These are phyloP conservation scores for Amphipyra berbera DNA, from an alignment of 2,888 invertebrate species.

Conservation along the genomic window DNA sequence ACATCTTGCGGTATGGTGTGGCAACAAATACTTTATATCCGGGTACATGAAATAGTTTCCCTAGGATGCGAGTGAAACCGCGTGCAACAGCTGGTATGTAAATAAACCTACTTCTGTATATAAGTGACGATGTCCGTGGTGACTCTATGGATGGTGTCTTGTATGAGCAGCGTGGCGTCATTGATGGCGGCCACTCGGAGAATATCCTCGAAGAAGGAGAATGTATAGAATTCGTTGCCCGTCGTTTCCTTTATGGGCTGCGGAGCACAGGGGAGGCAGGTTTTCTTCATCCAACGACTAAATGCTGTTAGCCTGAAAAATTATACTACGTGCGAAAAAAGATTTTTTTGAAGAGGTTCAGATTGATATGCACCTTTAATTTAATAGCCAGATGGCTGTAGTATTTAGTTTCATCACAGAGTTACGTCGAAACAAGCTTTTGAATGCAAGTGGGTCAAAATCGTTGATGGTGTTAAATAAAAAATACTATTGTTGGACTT, in stretches of 20 bases:
- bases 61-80: too few relatives aligned
- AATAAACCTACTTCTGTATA: conserved; percentile 86
- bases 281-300: conserved; percentile 96
- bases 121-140: conserved; percentile 92
- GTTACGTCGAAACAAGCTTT: too few relatives aligned
- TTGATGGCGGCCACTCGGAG: conserved; percentile 92
- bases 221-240: conserved; percentile 89
- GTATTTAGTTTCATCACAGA: too few relatives aligned
- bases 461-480: too few relatives aligned
- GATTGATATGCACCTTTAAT: too few relatives aligned
- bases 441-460: too few relatives aligned
- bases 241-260: conserved; percentile 89
- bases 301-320: conserved; percentile 92
- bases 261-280: conserved; percentile 93
- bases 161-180: conserved; percentile 91
- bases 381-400: too few relatives aligned
- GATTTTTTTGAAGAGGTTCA: background rate
- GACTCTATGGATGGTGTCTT: conserved; percentile 91
- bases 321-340: background rate
- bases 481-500: too few relatives aligned
- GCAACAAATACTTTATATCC: too few relatives aligned
- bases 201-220: conserved; percentile 95
- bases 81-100: background rate
- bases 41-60: too few relatives aligned
- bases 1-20: too few relatives aligned